Evolutionary conservation across 2,797 vertebrate genomes (phyloP).

Genomic region (Brotula barbata): DNA sequence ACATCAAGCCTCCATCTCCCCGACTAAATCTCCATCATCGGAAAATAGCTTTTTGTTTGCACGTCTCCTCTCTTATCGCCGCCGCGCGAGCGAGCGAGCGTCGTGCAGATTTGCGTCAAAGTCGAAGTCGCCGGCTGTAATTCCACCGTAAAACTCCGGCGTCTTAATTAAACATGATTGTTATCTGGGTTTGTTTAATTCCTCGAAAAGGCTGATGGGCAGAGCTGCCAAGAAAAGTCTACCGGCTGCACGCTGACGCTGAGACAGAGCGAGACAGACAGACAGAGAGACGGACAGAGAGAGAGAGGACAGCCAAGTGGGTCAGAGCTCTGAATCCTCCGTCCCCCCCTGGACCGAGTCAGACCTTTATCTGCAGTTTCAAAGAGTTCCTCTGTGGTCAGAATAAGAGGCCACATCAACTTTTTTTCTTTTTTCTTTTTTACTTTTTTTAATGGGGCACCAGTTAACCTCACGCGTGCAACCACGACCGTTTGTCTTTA

Average conservation of each 20-base stretch:
- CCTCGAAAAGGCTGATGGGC: constrained; percentile 52
- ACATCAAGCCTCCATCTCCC: background rate
- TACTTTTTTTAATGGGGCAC: constrained; percentile 55
- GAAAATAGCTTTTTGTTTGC: background rate
- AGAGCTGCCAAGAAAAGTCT: constrained; percentile 57
- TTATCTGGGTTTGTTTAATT: constrained; percentile 65
- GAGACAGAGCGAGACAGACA: background rate
- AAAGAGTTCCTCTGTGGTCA: constrained; percentile 70
- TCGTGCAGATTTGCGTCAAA: constrained; percentile 30
- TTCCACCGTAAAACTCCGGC: constrained; percentile 45
- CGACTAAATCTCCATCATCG: background rate
- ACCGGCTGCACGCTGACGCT: constrained; percentile 22
- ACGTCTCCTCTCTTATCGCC: no score
- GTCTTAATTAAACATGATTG: constrained; percentile 67
- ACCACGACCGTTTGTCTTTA: background rate
- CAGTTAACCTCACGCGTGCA: constrained; percentile 35
- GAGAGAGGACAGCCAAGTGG: constrained; percentile 64
- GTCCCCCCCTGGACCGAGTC: constrained; percentile 59
- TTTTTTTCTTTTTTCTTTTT: constrained; percentile 43
- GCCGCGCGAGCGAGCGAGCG: background rate
- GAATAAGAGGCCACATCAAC: constrained; percentile 57
- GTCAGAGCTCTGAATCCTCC: constrained; percentile 66
- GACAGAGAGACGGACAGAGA: constrained; percentile 1
- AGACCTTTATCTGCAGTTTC: constrained; percentile 71
- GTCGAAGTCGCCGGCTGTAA: constrained; percentile 36